These are phyloP conservation scores for Oryzaephilus surinamensis DNA, from an alignment of 1,140 invertebrate species.

Conservation along the genomic window DNA sequence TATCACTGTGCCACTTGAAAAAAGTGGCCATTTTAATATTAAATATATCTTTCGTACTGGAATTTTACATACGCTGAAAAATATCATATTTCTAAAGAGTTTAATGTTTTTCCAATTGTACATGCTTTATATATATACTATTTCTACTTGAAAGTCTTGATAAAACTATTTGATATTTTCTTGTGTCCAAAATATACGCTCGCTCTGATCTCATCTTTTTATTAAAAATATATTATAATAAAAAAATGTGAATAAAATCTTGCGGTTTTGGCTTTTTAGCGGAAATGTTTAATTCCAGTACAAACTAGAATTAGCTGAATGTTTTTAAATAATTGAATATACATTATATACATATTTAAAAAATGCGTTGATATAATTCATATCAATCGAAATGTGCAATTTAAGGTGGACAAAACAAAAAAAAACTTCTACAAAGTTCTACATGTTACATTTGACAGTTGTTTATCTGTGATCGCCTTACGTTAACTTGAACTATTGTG, in stretches of 20 bases:
- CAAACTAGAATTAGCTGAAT: slow-evolving; percentile 33
- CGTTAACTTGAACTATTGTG: too few relatives aligned
- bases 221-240: too few relatives aligned
- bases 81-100: too few relatives aligned
- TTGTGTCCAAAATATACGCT: too few relatives aligned
- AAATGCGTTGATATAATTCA: slow-evolving; percentile 36
- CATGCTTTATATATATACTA: too few relatives aligned
- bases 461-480: slow-evolving; percentile 36
- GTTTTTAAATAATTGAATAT: slow-evolving; percentile 37
- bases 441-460: slow-evolving; percentile 35
- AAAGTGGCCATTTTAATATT: slow-evolving; percentile 33
- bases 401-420: slow-evolving; percentile 23
- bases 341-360: slow-evolving; percentile 35
- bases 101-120: too few relatives aligned
- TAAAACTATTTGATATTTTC: too few relatives aligned
- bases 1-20: slow-evolving; percentile 29
- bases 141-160: too few relatives aligned
- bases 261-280: too few relatives aligned
- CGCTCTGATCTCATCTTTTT: too few relatives aligned
- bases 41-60: slow-evolving; percentile 20
- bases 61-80: slow-evolving; percentile 13
- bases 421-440: slow-evolving; percentile 26
- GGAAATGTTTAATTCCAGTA: slow-evolving; percentile 28
- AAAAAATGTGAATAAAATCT: too few relatives aligned
- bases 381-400: slow-evolving; percentile 36